Base-by-base conservation (phyloP, 2,888 invertebrate species). In the Apodemia mormo region DNA sequence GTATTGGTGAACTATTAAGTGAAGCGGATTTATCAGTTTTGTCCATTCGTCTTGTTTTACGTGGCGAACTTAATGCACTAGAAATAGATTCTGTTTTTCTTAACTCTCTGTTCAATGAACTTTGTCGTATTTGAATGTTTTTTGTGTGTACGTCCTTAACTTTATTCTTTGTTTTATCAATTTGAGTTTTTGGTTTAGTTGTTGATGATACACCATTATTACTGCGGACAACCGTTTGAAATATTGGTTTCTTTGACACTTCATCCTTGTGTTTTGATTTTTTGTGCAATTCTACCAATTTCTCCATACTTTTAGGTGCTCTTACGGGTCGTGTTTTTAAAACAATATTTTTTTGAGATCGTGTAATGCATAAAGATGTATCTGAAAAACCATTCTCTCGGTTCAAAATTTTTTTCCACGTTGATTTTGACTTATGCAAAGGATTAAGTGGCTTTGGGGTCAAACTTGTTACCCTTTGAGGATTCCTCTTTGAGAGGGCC, bases 1-100 rank as follows among this genome's bases (percentile, higher is more conserved):
- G 85, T 61, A 92, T 93, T 0, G 94, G 94, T 1, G 93, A 93
- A 65, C 90, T 93, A 75, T 93, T 93, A 1, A 93, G 74, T 0
- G 92, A 92, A 0, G 92, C 90, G 0, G 93, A 88, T 72, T 92
- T 92, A 22, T 92, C 92, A 1, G 86, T 83, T 71, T 94, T 93
- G 74, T 93, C 93, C 76, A 93, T 83, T 2, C 94, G 82, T 43
- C 92, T 81, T 0, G 93, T 93, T 76, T 93, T 94, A 1, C 93
- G 82, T 0, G 93, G 93, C 0, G 93, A 92, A 70, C 87, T 89
- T 37, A 92, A 82, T 0, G 89, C 89, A 43, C 90, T 86, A 0
- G 90, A 85, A 52, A 89, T 84, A 0, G 78, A 77, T 74, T 93
- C 92, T 0, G 85, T 80, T 72, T 92, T 91, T 6, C 85, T 83